Base-by-base conservation (phyloP, 2,113 vertebrate genomes). In the Pontoporia blainvillei region DNA sequence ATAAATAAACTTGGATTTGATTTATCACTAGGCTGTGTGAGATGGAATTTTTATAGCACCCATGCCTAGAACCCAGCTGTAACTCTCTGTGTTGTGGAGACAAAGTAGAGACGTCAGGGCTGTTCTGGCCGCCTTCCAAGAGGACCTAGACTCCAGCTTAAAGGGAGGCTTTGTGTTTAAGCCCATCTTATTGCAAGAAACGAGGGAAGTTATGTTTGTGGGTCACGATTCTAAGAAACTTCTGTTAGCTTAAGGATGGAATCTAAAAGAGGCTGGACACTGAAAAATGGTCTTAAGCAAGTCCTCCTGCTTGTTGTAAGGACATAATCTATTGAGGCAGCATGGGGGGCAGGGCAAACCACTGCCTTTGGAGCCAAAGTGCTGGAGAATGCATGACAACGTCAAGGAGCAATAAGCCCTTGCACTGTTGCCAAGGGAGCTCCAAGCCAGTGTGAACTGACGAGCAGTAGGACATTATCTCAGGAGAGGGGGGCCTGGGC, bases 171-270 rank as follows among this genome's bases (percentile, higher is more conserved):
- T 78, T 54, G 18, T 2, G 7, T 8, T 8, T 25, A n/a, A 69
- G 25, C 44, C 39, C 8, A 1, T 8, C 4, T 25, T 36, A 15
- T 4, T 85, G 34, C 15, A 39, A 71, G 46, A 67, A 69, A 12
- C 0, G 11, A 29, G 27, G 69, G 46, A 49, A 82, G 29, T 15
- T 44, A 31, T 29, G 31, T 66, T 72, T 79, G 23, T 27, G 62
- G 44, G 36, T 49, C 52, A 3, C 4, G 46, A 52, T 34, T 44
- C 14, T 6, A 20, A 87, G 75, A 10, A 49, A 84, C 69, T 84
- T 84, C 44, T 88, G 10, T 84, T 36, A 91, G 85, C n/a, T 69
- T 29, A n/a, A 92, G 29, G n/a, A 64, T 31, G 8, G 57, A 84
- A 31, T 54, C 62, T 49, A 14, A 78, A 66, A 69, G 61, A 79